Percentiles rank a stretch among this genome's conserved stretches.
phyloP scores from a whole-genome alignment of 2,797 vertebrate species.

The Peromyscus nudipes region DNA sequence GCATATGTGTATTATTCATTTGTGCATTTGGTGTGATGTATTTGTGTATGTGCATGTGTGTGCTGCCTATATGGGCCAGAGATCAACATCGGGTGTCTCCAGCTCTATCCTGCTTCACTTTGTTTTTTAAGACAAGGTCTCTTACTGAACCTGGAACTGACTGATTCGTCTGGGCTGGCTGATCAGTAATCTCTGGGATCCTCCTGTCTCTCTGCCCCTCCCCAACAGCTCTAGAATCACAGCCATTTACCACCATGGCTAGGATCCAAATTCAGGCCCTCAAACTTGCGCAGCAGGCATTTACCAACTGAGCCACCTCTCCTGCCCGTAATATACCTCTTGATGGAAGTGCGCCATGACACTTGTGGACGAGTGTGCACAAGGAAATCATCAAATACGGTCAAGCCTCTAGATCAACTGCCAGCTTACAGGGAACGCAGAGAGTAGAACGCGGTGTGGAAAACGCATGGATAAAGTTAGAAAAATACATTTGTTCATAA shows the following conservation, averaged over 20 bases:
- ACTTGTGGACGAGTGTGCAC: background rate
- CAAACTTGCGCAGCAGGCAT: background rate
- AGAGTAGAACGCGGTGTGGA: background rate
- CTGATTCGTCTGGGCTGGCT: background rate
- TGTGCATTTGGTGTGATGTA: background rate
- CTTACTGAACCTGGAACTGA: background rate
- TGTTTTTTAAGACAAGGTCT: background rate
- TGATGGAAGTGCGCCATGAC: background rate
- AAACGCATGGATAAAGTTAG: background rate
- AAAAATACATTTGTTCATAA: background rate
- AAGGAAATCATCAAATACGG: background rate
- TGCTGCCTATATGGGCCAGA: background rate
- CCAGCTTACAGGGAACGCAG: background rate
- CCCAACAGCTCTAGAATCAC: background rate
- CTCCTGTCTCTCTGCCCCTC: background rate
- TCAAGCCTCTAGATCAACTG: background rate
- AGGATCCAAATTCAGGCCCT: background rate
- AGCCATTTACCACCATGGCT: background rate
- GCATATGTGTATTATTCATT: background rate
- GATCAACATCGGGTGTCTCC: background rate
- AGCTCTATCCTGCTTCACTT: background rate
- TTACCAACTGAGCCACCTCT: background rate
- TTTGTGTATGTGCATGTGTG: background rate
- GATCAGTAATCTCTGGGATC: background rate
- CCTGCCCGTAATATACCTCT: background rate